Percentiles rank a stretch among this genome's conserved stretches.
These are phyloP conservation scores for Eubasilissa splendida DNA, from an alignment of 2,888 invertebrate species.

Conservation along the genomic window DNA sequence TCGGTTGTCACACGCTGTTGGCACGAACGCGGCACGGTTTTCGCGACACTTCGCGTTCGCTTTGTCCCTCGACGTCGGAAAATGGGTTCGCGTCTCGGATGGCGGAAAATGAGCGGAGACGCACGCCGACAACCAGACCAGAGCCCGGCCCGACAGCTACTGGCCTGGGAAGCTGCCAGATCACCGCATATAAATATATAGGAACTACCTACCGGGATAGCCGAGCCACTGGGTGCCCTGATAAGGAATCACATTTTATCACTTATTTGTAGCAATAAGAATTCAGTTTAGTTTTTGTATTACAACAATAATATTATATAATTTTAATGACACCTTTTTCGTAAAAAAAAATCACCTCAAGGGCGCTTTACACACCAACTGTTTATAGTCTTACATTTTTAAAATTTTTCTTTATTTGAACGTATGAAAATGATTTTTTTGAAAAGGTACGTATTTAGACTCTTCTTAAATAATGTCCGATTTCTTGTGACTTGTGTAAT, in stretches of 20 bases:
- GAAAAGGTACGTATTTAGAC: too few species aligned
- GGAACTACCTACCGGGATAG: slow-evolving; percentile 23
- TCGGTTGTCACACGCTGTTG: background rate
- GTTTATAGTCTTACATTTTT: too few species aligned
- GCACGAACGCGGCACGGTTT: background rate
- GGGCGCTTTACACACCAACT: too few species aligned
- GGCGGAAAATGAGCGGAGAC: slow-evolving; percentile 7
- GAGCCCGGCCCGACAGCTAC: slow-evolving; percentile 32
- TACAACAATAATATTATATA: too few species aligned
- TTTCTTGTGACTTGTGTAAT: too few species aligned
- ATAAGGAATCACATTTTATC: background rate
- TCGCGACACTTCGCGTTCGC: background rate
- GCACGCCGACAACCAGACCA: slow-evolving; percentile 20
- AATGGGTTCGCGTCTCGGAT: slow-evolving; percentile 19
- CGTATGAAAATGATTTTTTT: too few species aligned
- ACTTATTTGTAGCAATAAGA: too few species aligned
- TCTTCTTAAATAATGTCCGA: too few species aligned
- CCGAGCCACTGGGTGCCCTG: slow-evolving; percentile 25
- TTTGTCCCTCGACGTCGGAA: slow-evolving; percentile 16
- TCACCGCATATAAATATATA: slow-evolving; percentile 38
- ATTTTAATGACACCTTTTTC: too few species aligned
- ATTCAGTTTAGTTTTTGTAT: too few species aligned
- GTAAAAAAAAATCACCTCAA: too few species aligned
- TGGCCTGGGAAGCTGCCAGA: slow-evolving; percentile 47
- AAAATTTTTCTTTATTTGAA: too few species aligned